Evolutionary conservation across 2,113 vertebrate species (phyloP).

Genomic region (Paramisgurnus dabryanus): DNA sequence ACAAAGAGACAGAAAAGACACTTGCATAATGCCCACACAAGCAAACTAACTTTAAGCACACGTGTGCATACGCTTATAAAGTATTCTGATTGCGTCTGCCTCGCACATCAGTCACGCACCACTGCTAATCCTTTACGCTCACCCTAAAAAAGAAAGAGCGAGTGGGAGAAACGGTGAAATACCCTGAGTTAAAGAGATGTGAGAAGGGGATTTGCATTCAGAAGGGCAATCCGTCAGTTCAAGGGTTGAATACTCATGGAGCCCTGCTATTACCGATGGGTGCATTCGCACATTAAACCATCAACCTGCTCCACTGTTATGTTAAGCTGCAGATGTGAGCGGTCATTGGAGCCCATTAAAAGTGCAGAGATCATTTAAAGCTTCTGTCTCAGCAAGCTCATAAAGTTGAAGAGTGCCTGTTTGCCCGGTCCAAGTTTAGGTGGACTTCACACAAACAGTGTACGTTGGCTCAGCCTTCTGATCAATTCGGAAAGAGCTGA

Average conservation of each 20-base stretch:
- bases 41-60: slow-evolving; percentile 26
- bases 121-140: slow-evolving; percentile 71
- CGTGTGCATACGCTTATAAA: slow-evolving; percentile 49
- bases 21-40: not conserved
- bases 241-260: slow-evolving; percentile 62
- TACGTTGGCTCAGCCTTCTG: slow-evolving; percentile 51
- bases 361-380: slow-evolving; percentile 26
- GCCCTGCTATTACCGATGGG: slow-evolving; percentile 13
- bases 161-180: slow-evolving; percentile 27
- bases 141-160: slow-evolving; percentile 28
- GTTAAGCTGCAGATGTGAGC: slow-evolving; percentile 37
- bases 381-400: slow-evolving; percentile 13
- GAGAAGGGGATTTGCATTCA: slow-evolving; percentile 69
- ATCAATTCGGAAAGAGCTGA: not conserved
- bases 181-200: slow-evolving; percentile 63
- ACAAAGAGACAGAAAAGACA: slow-evolving; percentile 28
- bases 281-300: slow-evolving; percentile 41
- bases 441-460: slow-evolving; percentile 45
- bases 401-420: slow-evolving; percentile 4
- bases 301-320: slow-evolving; percentile 31
- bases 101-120: slow-evolving; percentile 71
- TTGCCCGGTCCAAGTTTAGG: not conserved
- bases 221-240: slow-evolving; percentile 55
- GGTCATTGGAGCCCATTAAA: slow-evolving; percentile 26
- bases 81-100: slow-evolving; percentile 72